Evolutionary conservation across 1,140 invertebrate genomes (phyloP), one percentile per base, ranked within the genome.

Genomic region (Drosophila teissieri): DNA sequence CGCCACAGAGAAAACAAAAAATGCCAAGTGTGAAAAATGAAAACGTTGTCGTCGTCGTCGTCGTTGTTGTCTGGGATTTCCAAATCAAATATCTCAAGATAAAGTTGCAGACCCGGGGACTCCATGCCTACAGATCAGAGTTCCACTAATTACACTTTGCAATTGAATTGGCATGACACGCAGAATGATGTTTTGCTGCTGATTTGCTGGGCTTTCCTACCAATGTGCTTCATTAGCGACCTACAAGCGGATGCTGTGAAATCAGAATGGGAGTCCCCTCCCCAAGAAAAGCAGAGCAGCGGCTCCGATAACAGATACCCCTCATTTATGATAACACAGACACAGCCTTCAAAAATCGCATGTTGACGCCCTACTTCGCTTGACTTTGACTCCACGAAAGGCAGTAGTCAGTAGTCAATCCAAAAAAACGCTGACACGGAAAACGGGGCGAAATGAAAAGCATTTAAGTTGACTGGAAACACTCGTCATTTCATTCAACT

Each of bases 61-160:
- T 27, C 3, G 57, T 27, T 27, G 27, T 3, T 64, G 31, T 68
- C 58, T 68, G 52, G 51, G 14, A 70, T 70, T 70, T 70, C 44
- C 67, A 36, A 70, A 40, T 22, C 19, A 19, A 19, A 19, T 19
- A 19, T 19, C n/a, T 24, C 42, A 24, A 46, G 54, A 46, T 24
- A 64, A 24, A 31, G 40, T 24, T 24, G 34, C 34, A 19, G 2
- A 15, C 31, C 14, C 17, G 52, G 19, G 24, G 44, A 37, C 34
- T 36, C 1, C 27, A 15, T 44, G 27, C 14, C 19, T 37, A 24
- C 11, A 4, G 49, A 68, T 68, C 27, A 48, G 63, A 48, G 49
- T 69, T 70, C 10, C 64, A 40, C 67, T 57, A 57, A 69, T 70
- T 69, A 56, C 36, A 48, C 44, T 54, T 51, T 12, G 45, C 44